phyloP scores from a whole-genome alignment of 1,140 invertebrate species.

The Grapholita molesta region DNA sequence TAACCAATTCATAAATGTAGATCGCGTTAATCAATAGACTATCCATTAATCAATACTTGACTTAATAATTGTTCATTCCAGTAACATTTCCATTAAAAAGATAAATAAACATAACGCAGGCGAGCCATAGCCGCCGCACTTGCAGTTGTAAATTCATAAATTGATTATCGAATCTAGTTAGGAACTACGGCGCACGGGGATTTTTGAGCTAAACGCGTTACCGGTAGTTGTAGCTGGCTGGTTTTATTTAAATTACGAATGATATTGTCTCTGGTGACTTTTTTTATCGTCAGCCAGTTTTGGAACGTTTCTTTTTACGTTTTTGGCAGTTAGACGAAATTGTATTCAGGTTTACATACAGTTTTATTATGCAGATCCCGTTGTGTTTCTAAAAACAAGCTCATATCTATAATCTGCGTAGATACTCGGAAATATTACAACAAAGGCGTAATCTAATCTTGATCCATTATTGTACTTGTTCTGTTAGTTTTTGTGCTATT shows the following conservation, averaged over 20 bases:
- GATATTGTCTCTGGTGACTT: constrained; percentile 12
- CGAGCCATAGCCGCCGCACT: neutral
- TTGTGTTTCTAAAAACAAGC: neutral
- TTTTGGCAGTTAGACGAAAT: neutral
- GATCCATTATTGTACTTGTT: constrained; percentile 8
- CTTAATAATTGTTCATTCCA: neutral
- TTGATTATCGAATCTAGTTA: constrained; percentile 76
- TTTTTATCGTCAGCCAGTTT: constrained; percentile 5
- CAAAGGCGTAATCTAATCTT: neutral
- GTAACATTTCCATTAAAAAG: neutral
- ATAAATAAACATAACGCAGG: neutral
- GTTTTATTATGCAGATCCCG: neutral
- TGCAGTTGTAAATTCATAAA: constrained; percentile 61
- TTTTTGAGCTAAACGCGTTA: constrained; percentile 34
- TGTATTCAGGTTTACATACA: neutral
- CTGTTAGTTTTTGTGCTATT: constrained; percentile 1
- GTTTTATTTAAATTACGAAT: constrained; percentile 10
- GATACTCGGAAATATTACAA: neutral
- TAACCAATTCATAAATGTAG: too few species aligned
- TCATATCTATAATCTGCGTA: neutral
- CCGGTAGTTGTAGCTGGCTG: constrained; percentile 12
- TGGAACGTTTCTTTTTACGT: neutral
- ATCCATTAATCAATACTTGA: neutral
- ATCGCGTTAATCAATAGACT: neutral
- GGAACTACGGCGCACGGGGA: constrained; percentile 58